Conservation (phyloP, 1,140 invertebrate genomes). For the Anthonomus grandis region DNA sequence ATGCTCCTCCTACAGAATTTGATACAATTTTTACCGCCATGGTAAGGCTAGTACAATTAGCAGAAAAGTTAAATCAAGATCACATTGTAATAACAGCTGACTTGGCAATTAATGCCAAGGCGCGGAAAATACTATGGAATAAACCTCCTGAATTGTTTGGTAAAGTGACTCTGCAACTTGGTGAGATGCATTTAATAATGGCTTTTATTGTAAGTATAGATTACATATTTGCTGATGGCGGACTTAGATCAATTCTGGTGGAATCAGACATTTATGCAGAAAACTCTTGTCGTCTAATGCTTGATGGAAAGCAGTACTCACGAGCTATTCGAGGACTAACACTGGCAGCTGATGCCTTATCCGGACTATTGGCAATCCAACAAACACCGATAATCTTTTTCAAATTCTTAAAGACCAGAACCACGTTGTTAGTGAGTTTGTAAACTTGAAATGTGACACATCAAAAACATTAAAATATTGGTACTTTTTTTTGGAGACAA, state of each 20-base stretch:
- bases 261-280: conserved; percentile 15
- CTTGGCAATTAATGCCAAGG: background rate
- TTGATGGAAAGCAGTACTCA: too few relatives aligned
- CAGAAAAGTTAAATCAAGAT: conserved; percentile 3
- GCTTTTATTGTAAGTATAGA: conserved; percentile 15
- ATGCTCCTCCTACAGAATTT: background rate
- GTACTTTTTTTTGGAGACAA: conserved; percentile 8
- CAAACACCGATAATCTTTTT: too few relatives aligned
- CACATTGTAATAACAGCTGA: conserved; percentile 12
- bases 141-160: background rate
- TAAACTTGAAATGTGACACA: background rate
- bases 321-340: background rate
- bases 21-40: conserved; percentile 12
- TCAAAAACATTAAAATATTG: conserved; percentile 16
- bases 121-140: conserved; percentile 6
- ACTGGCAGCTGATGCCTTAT: background rate
- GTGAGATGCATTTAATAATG: conserved; percentile 12
- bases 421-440: too few relatives aligned
- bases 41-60: conserved; percentile 5
- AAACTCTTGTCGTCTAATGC: conserved; percentile 8
- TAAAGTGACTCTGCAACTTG: conserved; percentile 8
- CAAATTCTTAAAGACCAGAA: background rate
- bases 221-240: conserved; percentile 14
- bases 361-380: background rate
- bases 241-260: background rate